A percentile compares a stretch with the other conserved stretches of the same genome.
Evolutionary conservation across 2,113 vertebrate species (phyloP).

Genomic region (Monarcha castaneiventris): DNA sequence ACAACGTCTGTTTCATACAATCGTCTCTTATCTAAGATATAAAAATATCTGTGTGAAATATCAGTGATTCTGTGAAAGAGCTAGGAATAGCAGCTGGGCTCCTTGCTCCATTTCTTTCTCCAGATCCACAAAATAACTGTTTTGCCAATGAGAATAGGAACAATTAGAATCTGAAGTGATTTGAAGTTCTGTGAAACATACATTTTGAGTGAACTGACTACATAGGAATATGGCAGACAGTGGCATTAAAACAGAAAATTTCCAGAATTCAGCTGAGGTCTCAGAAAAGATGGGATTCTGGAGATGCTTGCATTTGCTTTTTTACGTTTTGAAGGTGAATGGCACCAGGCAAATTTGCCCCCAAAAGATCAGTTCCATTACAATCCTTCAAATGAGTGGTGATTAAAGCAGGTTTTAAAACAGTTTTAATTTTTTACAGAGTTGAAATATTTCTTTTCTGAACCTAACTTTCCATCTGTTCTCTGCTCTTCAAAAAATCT

Average conservation of each 20-base stretch:
- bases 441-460: background rate
- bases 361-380: background rate
- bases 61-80: background rate
- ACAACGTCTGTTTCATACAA: background rate
- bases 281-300: background rate
- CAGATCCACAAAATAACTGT: background rate
- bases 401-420: background rate
- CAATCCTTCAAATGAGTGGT: background rate
- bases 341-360: background rate
- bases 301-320: background rate
- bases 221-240: background rate
- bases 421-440: background rate
- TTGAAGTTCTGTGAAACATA: background rate
- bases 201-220: background rate
- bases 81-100: background rate
- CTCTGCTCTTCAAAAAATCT: background rate
- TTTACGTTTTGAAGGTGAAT: background rate
- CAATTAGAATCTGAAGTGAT: background rate
- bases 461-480: background rate
- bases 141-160: background rate
- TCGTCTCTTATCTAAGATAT: background rate
- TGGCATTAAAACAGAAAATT: background rate
- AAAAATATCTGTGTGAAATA: background rate
- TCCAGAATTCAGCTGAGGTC: background rate
- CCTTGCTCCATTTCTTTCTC: background rate